Percentiles rank a stretch among this genome's conserved stretches.
Evolutionary conservation across 2,113 vertebrate species (phyloP).

Genomic region (Anolis carolinensis): DNA sequence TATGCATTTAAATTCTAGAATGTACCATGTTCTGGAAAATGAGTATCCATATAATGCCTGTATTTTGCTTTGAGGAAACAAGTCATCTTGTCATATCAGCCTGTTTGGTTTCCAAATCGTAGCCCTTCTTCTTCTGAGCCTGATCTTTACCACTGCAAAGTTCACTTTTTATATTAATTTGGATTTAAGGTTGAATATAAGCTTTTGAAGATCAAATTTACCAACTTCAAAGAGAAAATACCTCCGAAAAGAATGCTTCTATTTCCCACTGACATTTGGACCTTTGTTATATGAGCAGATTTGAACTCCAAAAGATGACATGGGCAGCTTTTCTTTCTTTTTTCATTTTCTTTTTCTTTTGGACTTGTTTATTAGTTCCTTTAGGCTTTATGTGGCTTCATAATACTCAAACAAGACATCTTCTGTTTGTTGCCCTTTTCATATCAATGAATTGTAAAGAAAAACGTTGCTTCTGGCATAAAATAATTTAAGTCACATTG

Average conservation of each 20-base stretch:
- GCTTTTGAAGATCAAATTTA: constrained; percentile 45
- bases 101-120: constrained; percentile 24
- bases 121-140: constrained; percentile 16
- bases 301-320: constrained; percentile 19
- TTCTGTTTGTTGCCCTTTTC: constrained; percentile 14
- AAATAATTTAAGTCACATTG: constrained; percentile 36
- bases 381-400: constrained; percentile 57
- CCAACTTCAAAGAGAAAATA: constrained; percentile 22
- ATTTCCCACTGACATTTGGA: constrained; percentile 2
- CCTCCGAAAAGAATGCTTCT: constrained; percentile 13
- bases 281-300: not conserved
- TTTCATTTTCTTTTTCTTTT: not conserved
- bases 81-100: constrained; percentile 33
- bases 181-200: constrained; percentile 32
- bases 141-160: constrained; percentile 43
- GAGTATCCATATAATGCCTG: not conserved
- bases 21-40: not conserved
- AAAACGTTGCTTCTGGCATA: constrained; percentile 32
- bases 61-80: constrained; percentile 4
- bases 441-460: constrained; percentile 53
- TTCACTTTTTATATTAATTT: constrained; percentile 49
- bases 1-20: not conserved
- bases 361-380: constrained; percentile 26
- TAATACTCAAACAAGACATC: not conserved
- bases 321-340: constrained; percentile 22